These are phyloP conservation scores for Acanthurus lineatus DNA, from an alignment of 2,797 vertebrate species.

Conservation along the genomic window DNA sequence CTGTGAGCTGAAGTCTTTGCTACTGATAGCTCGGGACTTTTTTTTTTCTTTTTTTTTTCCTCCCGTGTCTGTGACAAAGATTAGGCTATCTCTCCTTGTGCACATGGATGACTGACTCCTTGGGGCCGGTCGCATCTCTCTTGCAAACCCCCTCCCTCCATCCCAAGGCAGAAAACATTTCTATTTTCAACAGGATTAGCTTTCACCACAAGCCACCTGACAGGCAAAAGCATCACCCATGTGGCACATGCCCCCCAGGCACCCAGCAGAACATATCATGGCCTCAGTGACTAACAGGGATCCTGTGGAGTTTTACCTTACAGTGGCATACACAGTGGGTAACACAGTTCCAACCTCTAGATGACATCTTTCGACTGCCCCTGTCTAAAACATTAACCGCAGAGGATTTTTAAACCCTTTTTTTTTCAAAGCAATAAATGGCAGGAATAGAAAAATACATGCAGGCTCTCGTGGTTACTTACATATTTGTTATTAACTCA, in stretches of 20 bases:
- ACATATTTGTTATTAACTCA: slow-evolving; percentile 11
- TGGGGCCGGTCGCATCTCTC: slow-evolving; percentile 65
- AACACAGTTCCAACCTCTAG: slow-evolving; percentile 2
- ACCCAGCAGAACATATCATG: slow-evolving; percentile 52
- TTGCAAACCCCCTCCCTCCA: slow-evolving; percentile 41
- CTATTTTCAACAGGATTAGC: slow-evolving; percentile 82
- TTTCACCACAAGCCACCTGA: slow-evolving; percentile 79
- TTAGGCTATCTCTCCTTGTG: slow-evolving; percentile 81
- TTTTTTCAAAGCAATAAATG: slow-evolving; percentile 15
- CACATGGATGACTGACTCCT: slow-evolving; percentile 84
- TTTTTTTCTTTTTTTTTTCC: neutral
- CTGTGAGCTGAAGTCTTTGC: slow-evolving; percentile 64
- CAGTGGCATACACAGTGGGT: slow-evolving; percentile 40
- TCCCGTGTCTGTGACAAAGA: slow-evolving; percentile 77
- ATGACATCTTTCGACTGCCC: neutral
- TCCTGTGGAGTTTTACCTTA: slow-evolving; percentile 61
- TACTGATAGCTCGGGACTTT: slow-evolving; percentile 61
- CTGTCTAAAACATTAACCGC: slow-evolving; percentile 28
- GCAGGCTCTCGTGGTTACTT: too few species aligned
- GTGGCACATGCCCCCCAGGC: slow-evolving; percentile 49
- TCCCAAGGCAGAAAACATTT: slow-evolving; percentile 77
- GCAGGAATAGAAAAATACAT: too few species aligned
- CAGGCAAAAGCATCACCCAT: slow-evolving; percentile 64
- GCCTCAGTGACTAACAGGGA: slow-evolving; percentile 64
- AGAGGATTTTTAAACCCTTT: slow-evolving; percentile 5